Evolutionary conservation across 2,888 invertebrate species (phyloP), one percentile per base, ranked within the genome.

Genomic region (Iphiclides podalirius): DNA sequence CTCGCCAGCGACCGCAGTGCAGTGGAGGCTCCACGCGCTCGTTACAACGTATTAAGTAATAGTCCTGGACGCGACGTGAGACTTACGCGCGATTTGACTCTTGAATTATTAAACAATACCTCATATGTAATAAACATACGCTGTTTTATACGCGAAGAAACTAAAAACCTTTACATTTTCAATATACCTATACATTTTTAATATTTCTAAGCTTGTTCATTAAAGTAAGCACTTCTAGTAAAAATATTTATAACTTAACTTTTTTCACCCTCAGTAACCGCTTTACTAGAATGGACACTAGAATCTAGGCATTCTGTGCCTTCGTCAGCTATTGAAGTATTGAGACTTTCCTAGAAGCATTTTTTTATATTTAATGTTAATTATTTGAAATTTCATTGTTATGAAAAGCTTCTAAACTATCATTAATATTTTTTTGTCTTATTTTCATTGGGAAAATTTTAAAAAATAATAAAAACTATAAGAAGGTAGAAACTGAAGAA

Each of bases 21-120:
- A 60, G 61, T 57, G 57, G 53, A 59, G 46, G 31, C 26, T 51
- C 57, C 41, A 51, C 47, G 52, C 46, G 38, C 51, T 52, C 60
- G 57, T 71, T 72, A 70, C 69, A 67, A 62, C 63, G 60, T 67
- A 69, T 73, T 66, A 72, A 71, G 70, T 71, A 74, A 74, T 67
- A 60, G 57, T 53, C 56, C 55, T 58, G 58, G 36, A 57, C 60
- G 58, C 60, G 58, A 61, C 61, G 58, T 59, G 57, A 57, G 43
- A 16, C 26, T 26, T 33, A 9, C 31, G 31, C 11, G 31, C 11
- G 3, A 11, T 31, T 31, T 11, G 1, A 12, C 11, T 11, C 12
- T 31, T 6, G 31, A 2, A 8, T 26, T 8, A 1, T 26, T 26
- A 1, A 26, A 26, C 26, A 8, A n/a, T n/a, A n/a, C n/a, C n/a